These are phyloP conservation scores for Bufotes viridis DNA, from an alignment of 2,797 vertebrate species.

Conservation along the genomic window DNA sequence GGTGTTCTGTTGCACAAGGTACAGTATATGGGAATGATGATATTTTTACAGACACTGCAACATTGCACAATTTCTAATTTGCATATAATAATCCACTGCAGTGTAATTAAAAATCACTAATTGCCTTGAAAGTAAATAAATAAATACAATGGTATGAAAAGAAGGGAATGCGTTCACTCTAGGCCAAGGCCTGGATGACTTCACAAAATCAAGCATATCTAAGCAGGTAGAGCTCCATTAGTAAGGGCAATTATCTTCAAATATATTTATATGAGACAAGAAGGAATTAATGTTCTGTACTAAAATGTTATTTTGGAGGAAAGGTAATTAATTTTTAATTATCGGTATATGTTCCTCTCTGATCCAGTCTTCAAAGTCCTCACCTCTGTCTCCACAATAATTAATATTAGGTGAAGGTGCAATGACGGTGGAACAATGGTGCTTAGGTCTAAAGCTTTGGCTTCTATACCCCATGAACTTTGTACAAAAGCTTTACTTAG, in stretches of 20 bases:
- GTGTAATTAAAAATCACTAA: background rate
- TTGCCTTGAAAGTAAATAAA: background rate
- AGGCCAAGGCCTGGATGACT: background rate
- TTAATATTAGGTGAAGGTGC: background rate
- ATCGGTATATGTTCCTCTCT: background rate
- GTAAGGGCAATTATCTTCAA: background rate
- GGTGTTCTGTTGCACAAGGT: background rate
- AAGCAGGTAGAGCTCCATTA: background rate
- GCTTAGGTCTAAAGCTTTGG: background rate
- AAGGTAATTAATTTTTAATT: conserved; percentile 22
- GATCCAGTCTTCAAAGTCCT: background rate
- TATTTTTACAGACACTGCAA: background rate
- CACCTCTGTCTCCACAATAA: background rate
- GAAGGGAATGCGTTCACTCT: background rate
- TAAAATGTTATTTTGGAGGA: conserved; percentile 7
- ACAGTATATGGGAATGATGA: background rate
- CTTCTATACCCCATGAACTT: background rate
- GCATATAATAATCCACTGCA: background rate
- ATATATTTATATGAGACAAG: background rate
- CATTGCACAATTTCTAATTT: background rate
- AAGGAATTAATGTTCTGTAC: conserved; percentile 9
- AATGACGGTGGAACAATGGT: background rate
- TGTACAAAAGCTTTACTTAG: background rate
- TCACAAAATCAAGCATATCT: background rate
- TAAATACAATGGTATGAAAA: background rate